A percentile compares a stretch with the other conserved stretches of the same genome.
Evolutionary conservation across 2,888 invertebrate genomes (phyloP).

Genomic region (Limenitis camilla): DNA sequence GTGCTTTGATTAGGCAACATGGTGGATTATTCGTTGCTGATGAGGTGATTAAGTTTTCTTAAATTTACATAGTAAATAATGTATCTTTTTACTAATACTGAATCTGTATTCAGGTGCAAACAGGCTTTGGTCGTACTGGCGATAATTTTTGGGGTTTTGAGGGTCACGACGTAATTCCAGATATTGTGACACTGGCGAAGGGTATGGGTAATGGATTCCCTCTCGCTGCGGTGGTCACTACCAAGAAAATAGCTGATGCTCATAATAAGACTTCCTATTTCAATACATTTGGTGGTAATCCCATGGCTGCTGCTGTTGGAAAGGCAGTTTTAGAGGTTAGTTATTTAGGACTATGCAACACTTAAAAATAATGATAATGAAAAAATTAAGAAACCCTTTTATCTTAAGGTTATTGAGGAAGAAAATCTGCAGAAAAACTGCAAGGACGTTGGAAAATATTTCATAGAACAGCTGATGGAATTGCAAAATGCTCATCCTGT

Average conservation of each 20-base stretch:
- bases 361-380: too few species aligned
- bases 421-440: conserved; percentile 87
- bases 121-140: conserved; percentile 96
- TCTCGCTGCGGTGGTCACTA: conserved; percentile 95
- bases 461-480: conserved; percentile 82
- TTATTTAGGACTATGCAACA: too few species aligned
- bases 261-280: conserved; percentile 87
- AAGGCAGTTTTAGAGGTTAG: conserved; percentile 92
- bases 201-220: conserved; percentile 98
- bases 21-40: conserved; percentile 95
- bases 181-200: conserved; percentile 97
- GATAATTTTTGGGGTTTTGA: conserved; percentile 98
- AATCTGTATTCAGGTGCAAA: conserved; percentile 81
- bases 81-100: too few species aligned
- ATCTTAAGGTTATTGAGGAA: conserved; percentile 92
- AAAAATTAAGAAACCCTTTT: too few species aligned
- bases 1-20: conserved; percentile 82
- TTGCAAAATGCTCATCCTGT: conserved; percentile 79
- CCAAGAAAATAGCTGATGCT: conserved; percentile 86
- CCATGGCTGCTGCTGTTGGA: conserved; percentile 90
- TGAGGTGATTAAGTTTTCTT: conserved; percentile 75
- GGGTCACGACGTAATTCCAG: conserved; percentile 87
- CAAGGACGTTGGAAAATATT: conserved; percentile 84
- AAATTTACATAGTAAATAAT: too few species aligned
- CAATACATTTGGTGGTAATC: conserved; percentile 97